Conservation (phyloP, 2,888 invertebrate species). For the Psylliodes chrysocephalus region DNA sequence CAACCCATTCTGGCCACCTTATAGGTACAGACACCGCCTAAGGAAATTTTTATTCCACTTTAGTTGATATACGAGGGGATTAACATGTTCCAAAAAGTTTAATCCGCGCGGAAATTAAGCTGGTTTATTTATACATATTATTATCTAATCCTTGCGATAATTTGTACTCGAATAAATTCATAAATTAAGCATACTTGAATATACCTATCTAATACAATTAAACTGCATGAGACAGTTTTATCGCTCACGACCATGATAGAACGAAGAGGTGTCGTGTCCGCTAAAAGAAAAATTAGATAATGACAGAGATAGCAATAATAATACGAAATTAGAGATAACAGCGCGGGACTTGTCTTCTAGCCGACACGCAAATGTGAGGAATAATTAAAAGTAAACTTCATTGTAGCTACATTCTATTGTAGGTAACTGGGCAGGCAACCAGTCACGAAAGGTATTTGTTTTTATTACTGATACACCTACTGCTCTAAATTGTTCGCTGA, state of each 20-base stretch:
- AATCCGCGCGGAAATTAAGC: too few species aligned
- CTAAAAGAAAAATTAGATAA: conserved; percentile 35
- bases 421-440: conserved; percentile 36
- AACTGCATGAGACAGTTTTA: conserved; percentile 47
- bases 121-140: too few species aligned
- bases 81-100: too few species aligned
- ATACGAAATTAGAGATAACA: conserved; percentile 40
- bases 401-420: conserved; percentile 39
- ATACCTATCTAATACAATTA: conserved; percentile 1
- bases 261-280: conserved; percentile 45
- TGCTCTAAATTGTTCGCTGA: conserved; percentile 27
- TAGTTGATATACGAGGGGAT: too few species aligned
- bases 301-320: conserved; percentile 36
- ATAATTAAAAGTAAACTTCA: conserved; percentile 47
- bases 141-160: too few species aligned
- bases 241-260: conserved; percentile 23
- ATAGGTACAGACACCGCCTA: too few species aligned
- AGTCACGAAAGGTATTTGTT: conserved; percentile 48
- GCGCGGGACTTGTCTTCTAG: conserved; percentile 34
- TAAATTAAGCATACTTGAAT: not conserved
- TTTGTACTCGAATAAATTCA: not conserved
- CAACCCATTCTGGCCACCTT: too few species aligned
- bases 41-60: too few species aligned
- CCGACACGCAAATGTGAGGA: conserved; percentile 47
- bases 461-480: conserved; percentile 39